Evolutionary conservation across 2,113 vertebrate species (phyloP).

Genomic region (Aphyosemion australe): DNA sequence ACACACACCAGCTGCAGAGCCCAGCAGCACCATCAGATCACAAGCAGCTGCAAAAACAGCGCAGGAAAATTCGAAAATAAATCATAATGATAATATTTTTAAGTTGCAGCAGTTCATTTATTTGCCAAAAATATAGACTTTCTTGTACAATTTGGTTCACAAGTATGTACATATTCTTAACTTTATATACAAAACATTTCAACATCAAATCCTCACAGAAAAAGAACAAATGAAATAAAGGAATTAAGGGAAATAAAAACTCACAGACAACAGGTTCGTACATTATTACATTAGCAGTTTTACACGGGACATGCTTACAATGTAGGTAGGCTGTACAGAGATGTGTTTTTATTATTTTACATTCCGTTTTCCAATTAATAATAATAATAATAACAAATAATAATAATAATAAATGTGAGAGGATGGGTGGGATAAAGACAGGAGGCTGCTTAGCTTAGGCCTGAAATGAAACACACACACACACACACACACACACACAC

Average conservation of each 20-base stretch:
- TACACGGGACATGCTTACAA: conserved; percentile 98
- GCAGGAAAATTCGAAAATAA: conserved; percentile 24
- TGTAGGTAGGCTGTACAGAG: conserved; percentile 88
- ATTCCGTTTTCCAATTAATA: conserved; percentile 86
- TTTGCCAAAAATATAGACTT: conserved; percentile 99
- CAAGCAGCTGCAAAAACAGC: conserved; percentile 53
- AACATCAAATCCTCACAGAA: conserved; percentile 90
- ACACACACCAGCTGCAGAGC: conserved; percentile 24
- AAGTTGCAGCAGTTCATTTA: conserved; percentile 99
- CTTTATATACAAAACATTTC: conserved; percentile 94
- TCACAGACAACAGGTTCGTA: conserved; percentile 88
- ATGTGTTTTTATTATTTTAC: conserved; percentile 84
- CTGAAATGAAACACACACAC: conserved; percentile 85
- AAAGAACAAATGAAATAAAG: conserved; percentile 67
- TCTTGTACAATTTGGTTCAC: conserved; percentile 99
- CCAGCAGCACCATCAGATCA: conserved; percentile 41
- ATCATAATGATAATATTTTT: conserved; percentile 37
- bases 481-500: too few relatives aligned
- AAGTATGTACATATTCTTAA: conserved; percentile 98
- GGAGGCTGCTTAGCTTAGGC: conserved; percentile 87
- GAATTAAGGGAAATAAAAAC: conserved; percentile 60
- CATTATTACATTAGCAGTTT: conserved; percentile 90
- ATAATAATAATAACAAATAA: conserved; percentile 69
- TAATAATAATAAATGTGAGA: conserved; percentile 28
- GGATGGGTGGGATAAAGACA: conserved; percentile 77